phyloP scores from a whole-genome alignment of 2,888 invertebrate species.

The Chloroclystis v-ata region DNA sequence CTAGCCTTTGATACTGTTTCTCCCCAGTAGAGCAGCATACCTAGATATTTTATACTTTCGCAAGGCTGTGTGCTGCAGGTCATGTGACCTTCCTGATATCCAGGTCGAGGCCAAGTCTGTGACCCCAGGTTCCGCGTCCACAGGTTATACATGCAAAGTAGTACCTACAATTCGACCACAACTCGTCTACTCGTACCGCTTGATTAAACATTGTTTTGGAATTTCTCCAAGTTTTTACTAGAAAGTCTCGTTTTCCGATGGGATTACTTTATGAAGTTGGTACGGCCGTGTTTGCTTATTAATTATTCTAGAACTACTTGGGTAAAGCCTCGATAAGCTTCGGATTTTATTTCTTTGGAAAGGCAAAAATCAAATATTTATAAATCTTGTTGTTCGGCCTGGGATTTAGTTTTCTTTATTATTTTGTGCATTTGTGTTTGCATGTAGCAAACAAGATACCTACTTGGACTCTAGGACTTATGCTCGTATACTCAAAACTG shows the following conservation, averaged over 20 bases:
- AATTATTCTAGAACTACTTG: conserved; percentile 3
- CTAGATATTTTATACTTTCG: conserved; percentile 16
- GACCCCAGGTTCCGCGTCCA: conserved; percentile 35
- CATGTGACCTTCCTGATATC: conserved; percentile 48
- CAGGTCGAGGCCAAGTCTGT: conserved; percentile 54
- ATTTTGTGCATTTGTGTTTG: background rate
- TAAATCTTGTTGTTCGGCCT: background rate
- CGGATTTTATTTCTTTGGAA: conserved; percentile 1
- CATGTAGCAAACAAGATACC: no score
- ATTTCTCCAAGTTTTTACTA: conserved; percentile 10
- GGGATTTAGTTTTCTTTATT: background rate
- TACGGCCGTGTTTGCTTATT: background rate
- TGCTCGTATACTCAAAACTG: no score
- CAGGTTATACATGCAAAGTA: conserved; percentile 31
- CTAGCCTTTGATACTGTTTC: no score
- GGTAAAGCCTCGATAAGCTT: background rate
- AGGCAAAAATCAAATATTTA: background rate
- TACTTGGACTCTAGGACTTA: no score
- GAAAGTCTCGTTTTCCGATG: conserved; percentile 3
- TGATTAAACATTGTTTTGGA: conserved; percentile 20
- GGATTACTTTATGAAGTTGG: conserved; percentile 1
- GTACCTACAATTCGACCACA: conserved; percentile 31
- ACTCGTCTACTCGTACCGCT: conserved; percentile 1
- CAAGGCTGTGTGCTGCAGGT: conserved; percentile 36
- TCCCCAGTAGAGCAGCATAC: no score